These are phyloP conservation scores for Achatina immaculata DNA, from an alignment of 1,140 invertebrate species.

Conservation along the genomic window DNA sequence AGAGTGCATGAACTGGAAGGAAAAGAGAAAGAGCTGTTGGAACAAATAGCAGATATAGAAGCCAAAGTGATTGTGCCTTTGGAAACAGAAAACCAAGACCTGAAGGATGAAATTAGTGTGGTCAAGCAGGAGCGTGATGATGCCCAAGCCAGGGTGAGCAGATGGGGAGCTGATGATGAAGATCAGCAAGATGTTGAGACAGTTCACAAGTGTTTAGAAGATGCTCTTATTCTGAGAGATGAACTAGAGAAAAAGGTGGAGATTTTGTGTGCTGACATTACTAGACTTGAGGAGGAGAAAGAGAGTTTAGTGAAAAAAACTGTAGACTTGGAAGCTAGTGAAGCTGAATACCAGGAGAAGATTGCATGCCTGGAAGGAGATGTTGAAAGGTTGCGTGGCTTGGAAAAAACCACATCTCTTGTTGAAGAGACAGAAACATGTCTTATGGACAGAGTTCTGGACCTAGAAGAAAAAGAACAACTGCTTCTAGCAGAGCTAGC, in stretches of 20 bases:
- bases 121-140: conserved; percentile 40
- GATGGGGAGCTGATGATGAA: conserved; percentile 25
- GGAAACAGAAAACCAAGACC: conserved; percentile 44
- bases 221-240: conserved; percentile 30
- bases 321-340: background rate
- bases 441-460: conserved; percentile 65
- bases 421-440: conserved; percentile 61
- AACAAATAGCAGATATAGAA: conserved; percentile 46
- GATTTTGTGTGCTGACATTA: conserved; percentile 27
- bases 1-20: conserved; percentile 32
- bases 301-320: conserved; percentile 15
- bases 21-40: conserved; percentile 41
- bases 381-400: conserved; percentile 52
- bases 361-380: conserved; percentile 25
- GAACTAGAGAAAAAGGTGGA: conserved; percentile 34
- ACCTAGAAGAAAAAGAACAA: conserved; percentile 61
- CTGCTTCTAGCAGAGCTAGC: conserved; percentile 10
- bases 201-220: conserved; percentile 30
- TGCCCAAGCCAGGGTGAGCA: conserved; percentile 12
- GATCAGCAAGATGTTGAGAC: conserved; percentile 16
- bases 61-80: conserved; percentile 43
- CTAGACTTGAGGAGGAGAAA: conserved; percentile 30
- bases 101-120: conserved; percentile 40
- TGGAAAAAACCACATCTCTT: conserved; percentile 10
- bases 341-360: conserved; percentile 23